Evolutionary conservation across 2,113 vertebrate genomes (phyloP).

Genomic region (Melozone crissalis): DNA sequence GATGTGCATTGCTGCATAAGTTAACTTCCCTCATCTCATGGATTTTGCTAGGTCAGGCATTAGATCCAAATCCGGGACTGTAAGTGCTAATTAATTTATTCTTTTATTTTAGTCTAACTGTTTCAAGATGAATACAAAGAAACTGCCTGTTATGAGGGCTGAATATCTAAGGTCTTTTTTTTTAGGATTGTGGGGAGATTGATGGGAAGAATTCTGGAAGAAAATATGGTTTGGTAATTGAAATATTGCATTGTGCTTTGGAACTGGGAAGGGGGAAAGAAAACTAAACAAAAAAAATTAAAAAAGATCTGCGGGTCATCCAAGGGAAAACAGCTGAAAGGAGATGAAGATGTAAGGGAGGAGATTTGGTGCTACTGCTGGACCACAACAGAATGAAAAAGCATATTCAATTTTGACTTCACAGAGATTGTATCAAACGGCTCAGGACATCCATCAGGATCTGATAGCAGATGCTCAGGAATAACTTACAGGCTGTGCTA

Average conservation of each 20-base stretch:
- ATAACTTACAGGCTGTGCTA: background rate
- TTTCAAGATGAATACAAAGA: background rate
- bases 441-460: conserved; percentile 5
- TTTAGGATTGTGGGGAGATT: background rate
- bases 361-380: background rate
- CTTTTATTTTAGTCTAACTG: background rate
- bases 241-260: background rate
- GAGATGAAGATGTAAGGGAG: background rate
- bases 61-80: background rate
- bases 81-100: background rate
- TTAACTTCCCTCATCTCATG: background rate
- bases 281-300: background rate
- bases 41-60: background rate
- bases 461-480: background rate
- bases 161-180: background rate
- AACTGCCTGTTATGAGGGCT: background rate
- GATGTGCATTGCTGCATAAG: background rate
- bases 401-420: background rate
- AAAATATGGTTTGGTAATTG: background rate
- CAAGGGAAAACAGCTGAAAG: background rate
- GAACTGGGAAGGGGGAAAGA: accelerated
- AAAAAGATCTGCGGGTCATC: background rate
- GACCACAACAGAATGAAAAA: background rate
- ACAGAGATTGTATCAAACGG: background rate
- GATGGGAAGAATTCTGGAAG: background rate